Percentiles rank a stretch among this genome's conserved stretches.
Evolutionary conservation across 2,113 vertebrate species (phyloP).

Genomic region (Saguinus imperator): DNA sequence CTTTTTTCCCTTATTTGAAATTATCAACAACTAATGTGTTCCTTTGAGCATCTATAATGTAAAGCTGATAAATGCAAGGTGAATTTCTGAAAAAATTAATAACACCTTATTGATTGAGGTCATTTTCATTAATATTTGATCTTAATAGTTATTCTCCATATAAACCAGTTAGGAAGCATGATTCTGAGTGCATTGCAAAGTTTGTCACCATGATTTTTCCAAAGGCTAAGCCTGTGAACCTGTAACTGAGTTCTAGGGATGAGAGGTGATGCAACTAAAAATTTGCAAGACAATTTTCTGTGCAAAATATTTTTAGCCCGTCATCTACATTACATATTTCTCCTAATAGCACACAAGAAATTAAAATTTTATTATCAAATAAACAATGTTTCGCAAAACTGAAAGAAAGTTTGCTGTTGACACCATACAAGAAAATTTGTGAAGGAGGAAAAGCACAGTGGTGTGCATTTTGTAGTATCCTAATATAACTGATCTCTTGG

Average conservation of each 20-base stretch:
- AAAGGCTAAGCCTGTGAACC: background rate
- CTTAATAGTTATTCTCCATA: conserved; percentile 60
- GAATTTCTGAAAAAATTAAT: conserved; percentile 67
- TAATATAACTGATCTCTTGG: background rate
- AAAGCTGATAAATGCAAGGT: conserved; percentile 50
- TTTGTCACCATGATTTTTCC: background rate
- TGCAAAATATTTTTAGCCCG: background rate
- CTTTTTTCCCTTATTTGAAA: conserved; percentile 45
- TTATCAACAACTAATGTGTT: conserved; percentile 20
- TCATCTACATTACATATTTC: no score
- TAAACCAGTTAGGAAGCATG: conserved; percentile 33
- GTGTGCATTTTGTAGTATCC: background rate
- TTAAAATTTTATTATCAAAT: background rate
- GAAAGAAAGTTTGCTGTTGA: background rate
- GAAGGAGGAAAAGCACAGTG: background rate
- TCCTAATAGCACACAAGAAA: background rate
- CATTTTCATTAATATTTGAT: conserved; percentile 75
- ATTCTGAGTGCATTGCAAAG: conserved; percentile 36
- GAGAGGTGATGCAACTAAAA: conserved; percentile 65
- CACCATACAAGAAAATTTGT: background rate
- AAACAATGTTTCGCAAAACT: background rate
- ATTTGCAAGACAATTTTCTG: conserved; percentile 51
- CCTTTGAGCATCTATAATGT: conserved; percentile 53
- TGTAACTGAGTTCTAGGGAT: conserved; percentile 49
- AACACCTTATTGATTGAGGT: conserved; percentile 68